phyloP scores from a whole-genome alignment of 2,113 vertebrate species.

The Passer montanus region DNA sequence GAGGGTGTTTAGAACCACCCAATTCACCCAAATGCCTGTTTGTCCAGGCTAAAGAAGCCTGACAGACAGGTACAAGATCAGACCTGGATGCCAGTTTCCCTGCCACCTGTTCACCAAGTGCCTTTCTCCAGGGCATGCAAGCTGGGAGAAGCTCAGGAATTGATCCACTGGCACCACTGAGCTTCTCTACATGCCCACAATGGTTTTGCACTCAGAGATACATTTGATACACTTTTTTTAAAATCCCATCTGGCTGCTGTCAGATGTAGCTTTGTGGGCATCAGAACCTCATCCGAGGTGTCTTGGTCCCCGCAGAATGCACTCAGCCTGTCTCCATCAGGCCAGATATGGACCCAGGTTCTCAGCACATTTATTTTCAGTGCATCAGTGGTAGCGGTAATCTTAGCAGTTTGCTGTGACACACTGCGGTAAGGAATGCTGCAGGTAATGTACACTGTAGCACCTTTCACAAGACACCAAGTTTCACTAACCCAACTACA shows the following conservation, averaged over 20 bases:
- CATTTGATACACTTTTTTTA: neutral
- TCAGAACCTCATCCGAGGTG: neutral
- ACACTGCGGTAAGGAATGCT: neutral
- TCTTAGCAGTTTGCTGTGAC: fast-evolving
- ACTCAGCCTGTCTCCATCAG: neutral
- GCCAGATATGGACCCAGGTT: neutral
- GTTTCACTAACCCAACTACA: too few species aligned
- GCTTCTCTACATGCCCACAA: neutral
- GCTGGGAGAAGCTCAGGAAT: neutral
- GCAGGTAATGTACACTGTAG: neutral
- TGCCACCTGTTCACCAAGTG: neutral
- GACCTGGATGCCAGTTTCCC: neutral
- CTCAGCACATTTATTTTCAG: neutral
- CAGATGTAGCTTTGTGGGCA: neutral
- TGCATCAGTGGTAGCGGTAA: neutral
- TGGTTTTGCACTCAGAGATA: neutral
- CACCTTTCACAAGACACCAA: neutral
- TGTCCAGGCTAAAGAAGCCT: neutral
- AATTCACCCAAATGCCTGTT: neutral
- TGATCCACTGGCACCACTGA: neutral
- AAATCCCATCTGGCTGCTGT: neutral
- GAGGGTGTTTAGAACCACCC: neutral
- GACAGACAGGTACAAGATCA: neutral
- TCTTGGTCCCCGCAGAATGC: neutral
- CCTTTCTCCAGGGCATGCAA: neutral